Evolutionary conservation across 2,113 vertebrate species (phyloP), one percentile per base, ranked within the genome.

Genomic region (Alligator sinensis): DNA sequence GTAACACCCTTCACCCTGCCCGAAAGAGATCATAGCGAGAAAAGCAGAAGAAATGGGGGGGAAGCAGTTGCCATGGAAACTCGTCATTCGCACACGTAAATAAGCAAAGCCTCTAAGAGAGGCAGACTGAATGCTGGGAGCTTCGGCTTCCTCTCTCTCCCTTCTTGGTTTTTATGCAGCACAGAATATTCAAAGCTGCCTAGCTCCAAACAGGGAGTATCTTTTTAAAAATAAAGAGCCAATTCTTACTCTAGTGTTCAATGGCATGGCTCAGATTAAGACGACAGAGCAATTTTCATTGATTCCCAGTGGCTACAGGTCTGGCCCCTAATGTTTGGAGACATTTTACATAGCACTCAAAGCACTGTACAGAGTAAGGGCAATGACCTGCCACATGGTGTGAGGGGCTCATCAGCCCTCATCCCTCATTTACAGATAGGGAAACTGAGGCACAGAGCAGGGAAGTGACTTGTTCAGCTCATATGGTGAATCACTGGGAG

Each of bases 101-200:
- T 4, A 30, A 3, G 3, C 25, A 10, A 57, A 30, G 12, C 57
- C 18, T 21, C 58, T 34, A 5, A 0, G 66, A 11, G 60, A 54
- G 0, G 4, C 60, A 4, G 11, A 12, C 80, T 11, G 15, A 55
- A 25, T 19, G 24, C 77, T 0, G 2, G 25, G 9, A 25, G n/a
- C 14, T 4, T 0, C 9, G 1, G 57, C 21, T 6, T 8, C 63
- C 66, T 3, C 1, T 2, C 66, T 3, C 1, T 2, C 25, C 9
- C 0, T 1, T 17, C 72, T 10, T 0, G 68, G 47, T 17, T 72
- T 72, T 72, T 38, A 21, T 38, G 68, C 74, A 8, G 24, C 0
- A 0, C 30, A 11, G 0, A 27, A 4, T 70, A 63, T 30, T 3
- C 0, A 1, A 21, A 72, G 30, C 68, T 13, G 19, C 38, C 68